Percentiles rank a stretch among this genome's conserved stretches.
Conservation (phyloP, 2,888 invertebrate genomes). For the Nowickia ferox region DNA sequence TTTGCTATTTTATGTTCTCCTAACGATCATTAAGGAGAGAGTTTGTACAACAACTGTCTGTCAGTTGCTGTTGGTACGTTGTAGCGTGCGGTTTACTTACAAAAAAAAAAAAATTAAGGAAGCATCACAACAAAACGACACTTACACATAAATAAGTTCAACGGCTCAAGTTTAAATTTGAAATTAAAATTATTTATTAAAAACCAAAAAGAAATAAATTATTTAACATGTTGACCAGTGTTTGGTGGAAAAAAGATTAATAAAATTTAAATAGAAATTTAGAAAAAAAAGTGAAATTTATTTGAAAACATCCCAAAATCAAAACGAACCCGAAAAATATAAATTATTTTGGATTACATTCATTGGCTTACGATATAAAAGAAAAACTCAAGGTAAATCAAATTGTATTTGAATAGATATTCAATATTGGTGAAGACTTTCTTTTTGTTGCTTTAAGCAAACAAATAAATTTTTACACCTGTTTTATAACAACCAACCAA, state of each 20-base stretch:
- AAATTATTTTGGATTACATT: slow-evolving; percentile 42
- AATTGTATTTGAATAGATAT: neutral
- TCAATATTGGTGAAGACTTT: slow-evolving; percentile 25
- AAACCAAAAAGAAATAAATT: slow-evolving; percentile 2
- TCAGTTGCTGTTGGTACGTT: slow-evolving; percentile 71
- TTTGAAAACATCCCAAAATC: neutral
- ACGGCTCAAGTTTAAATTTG: slow-evolving; percentile 31
- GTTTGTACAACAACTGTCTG: slow-evolving; percentile 52
- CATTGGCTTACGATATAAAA: neutral
- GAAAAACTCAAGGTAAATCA: slow-evolving; percentile 60
- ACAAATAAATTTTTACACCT: slow-evolving; percentile 34
- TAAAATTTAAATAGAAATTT: neutral
- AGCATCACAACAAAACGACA: slow-evolving; percentile 21
- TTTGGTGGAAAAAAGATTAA: neutral
- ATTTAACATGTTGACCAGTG: neutral
- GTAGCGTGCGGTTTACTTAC: slow-evolving; percentile 60
- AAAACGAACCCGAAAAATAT: neutral
- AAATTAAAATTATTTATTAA: slow-evolving; percentile 7
- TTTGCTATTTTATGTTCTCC: slow-evolving; percentile 32
- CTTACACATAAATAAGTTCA: neutral
- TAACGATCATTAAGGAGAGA: slow-evolving; percentile 61
- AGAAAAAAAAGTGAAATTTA: slow-evolving; percentile 2
- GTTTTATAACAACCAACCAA: slow-evolving; percentile 7
- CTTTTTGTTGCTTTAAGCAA: slow-evolving; percentile 3
- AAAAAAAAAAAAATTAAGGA: slow-evolving; percentile 26